phyloP scores from a whole-genome alignment of 1,140 invertebrate genomes.

The Heterodera carotae region DNA sequence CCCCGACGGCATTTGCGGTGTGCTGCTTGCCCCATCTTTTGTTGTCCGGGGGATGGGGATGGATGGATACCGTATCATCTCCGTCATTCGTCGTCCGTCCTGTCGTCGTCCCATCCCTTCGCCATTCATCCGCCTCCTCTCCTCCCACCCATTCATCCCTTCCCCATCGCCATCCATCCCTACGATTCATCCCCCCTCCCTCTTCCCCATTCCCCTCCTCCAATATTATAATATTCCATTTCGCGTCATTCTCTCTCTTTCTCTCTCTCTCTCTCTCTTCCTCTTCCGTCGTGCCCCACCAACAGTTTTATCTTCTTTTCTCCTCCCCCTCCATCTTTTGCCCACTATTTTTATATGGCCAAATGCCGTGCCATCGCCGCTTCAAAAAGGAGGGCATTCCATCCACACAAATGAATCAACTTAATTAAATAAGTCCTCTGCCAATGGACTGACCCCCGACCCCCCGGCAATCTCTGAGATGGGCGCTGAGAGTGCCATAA shows the following conservation, averaged over 20 bases:
- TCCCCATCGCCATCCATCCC: neutral
- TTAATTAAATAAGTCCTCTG: neutral
- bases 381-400: neutral
- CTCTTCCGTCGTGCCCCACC: neutral
- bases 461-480: constrained; percentile 5
- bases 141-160: neutral
- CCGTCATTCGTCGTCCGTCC: neutral
- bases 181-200: neutral
- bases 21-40: neutral
- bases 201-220: neutral
- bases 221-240: too few relatives aligned
- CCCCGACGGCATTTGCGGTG: constrained; percentile 10
- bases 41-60: neutral
- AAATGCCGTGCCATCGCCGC: constrained; percentile 14
- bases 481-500: neutral
- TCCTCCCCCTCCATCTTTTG: neutral
- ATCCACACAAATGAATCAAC: neutral
- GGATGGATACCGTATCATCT: neutral
- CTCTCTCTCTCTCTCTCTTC: neutral
- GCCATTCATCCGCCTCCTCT: neutral
- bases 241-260: neutral
- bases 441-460: neutral
- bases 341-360: neutral
- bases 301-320: neutral
- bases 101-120: constrained; percentile 4